A percentile compares a stretch with the other conserved stretches of the same genome.
phyloP scores from a whole-genome alignment of 2,888 invertebrate genomes.

The Papilio gigon region DNA sequence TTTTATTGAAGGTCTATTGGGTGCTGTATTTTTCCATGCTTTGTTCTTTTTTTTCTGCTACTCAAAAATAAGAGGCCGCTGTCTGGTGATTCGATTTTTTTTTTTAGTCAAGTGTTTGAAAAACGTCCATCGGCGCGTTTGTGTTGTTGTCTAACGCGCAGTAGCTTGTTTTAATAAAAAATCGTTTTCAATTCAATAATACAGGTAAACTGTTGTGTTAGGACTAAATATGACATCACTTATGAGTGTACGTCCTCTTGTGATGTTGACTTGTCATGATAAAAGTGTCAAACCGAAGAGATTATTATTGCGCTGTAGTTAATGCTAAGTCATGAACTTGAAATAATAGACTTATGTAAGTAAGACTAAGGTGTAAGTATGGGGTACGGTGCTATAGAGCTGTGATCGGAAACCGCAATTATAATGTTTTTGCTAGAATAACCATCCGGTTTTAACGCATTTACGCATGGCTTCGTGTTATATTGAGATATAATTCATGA shows the following conservation, averaged over 20 bases:
- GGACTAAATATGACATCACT: conserved; percentile 46
- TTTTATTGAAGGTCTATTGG: conserved; percentile 75
- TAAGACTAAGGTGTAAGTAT: too few species aligned
- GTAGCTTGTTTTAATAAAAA: conserved; percentile 57
- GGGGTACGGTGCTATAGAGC: too few species aligned
- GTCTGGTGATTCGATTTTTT: conserved; percentile 52
- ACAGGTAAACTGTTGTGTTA: conserved; percentile 58
- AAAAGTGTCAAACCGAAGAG: conserved; percentile 3
- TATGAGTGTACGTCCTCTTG: background rate
- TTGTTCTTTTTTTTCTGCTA: conserved; percentile 62
- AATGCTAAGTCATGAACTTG: too few species aligned
- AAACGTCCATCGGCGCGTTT: conserved; percentile 53
- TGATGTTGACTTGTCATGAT: conserved; percentile 6
- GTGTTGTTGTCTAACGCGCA: conserved; percentile 56
- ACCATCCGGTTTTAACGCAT: too few species aligned
- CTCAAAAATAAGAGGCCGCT: conserved; percentile 49
- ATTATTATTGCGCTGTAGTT: background rate
- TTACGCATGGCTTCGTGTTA: too few species aligned
- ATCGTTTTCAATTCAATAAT: conserved; percentile 45
- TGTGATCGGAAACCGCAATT: too few species aligned
- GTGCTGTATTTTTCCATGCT: conserved; percentile 57
- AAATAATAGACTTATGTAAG: too few species aligned
- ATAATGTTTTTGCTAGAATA: too few species aligned
- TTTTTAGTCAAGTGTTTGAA: conserved; percentile 55
- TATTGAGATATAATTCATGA: too few species aligned